These are phyloP conservation scores for Drosophila monieri DNA, from an alignment of 2,888 invertebrate genomes.

Conservation along the genomic window DNA sequence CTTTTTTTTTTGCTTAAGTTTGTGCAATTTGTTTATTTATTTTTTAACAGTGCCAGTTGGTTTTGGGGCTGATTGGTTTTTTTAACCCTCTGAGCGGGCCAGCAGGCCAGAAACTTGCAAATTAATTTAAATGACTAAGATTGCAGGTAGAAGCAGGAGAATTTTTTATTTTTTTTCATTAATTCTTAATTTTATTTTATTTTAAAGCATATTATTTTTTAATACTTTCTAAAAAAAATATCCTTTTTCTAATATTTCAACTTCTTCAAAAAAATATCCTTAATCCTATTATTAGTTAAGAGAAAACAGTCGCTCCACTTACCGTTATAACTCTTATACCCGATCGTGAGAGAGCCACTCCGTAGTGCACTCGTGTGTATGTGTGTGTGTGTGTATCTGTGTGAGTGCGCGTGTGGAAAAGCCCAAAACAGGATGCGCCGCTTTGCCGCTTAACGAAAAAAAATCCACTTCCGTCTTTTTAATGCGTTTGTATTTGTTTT, in stretches of 20 bases:
- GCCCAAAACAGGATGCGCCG: conserved; percentile 67
- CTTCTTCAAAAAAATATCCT: not conserved
- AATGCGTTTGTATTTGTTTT: conserved; percentile 30
- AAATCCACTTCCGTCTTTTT: conserved; percentile 67
- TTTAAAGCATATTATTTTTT: too few species aligned
- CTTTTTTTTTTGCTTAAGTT: conserved; percentile 11
- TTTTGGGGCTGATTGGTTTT: conserved; percentile 4
- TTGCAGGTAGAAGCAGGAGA: not conserved
- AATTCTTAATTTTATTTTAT: too few species aligned
- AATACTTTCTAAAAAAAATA: too few species aligned
- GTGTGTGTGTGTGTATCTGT: conserved; percentile 8
- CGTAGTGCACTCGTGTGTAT: conserved; percentile 3
- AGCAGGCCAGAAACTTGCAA: not conserved
- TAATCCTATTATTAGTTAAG: not conserved
- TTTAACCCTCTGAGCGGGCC: not conserved
- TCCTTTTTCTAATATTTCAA: too few species aligned
- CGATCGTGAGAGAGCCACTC: conserved; percentile 39
- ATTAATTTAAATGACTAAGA: conserved; percentile 17
- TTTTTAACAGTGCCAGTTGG: conserved; percentile 8
- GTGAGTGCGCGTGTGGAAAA: conserved; percentile 38
- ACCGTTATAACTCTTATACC: conserved; percentile 51
- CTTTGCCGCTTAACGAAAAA: conserved; percentile 47
- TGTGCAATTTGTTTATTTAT: conserved; percentile 34
- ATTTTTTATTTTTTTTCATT: too few species aligned
- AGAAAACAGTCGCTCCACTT: conserved; percentile 11